A percentile compares a stretch with the other conserved stretches of the same genome.
These are phyloP conservation scores for Teleogryllus occipitalis DNA, from an alignment of 1,140 invertebrate genomes.

Conservation along the genomic window DNA sequence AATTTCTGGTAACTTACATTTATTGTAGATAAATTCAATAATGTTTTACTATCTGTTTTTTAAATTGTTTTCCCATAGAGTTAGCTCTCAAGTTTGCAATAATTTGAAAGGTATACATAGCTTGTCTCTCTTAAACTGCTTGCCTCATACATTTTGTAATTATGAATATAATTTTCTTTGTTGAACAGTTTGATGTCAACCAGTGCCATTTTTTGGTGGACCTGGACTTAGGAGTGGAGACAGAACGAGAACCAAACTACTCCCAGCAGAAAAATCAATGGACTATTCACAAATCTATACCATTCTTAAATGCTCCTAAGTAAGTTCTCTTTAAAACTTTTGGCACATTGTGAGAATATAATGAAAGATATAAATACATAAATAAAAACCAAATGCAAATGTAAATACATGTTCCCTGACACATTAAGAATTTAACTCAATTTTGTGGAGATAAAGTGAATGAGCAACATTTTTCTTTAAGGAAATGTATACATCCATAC, in stretches of 20 bases:
- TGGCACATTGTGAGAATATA: background rate
- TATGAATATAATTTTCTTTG: conserved; percentile 20
- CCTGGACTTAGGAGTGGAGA: conserved; percentile 64
- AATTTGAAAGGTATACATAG: background rate
- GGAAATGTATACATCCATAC: background rate
- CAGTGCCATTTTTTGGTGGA: conserved; percentile 82
- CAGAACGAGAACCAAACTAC: conserved; percentile 72
- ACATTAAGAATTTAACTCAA: background rate
- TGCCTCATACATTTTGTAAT: conserved; percentile 7
- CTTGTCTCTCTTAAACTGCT: background rate
- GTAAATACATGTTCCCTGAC: background rate
- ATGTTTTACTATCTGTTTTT: background rate
- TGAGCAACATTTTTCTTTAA: background rate
- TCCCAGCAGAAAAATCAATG: conserved; percentile 61
- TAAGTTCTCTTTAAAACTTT: conserved; percentile 30
- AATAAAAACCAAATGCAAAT: background rate
- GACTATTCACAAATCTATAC: conserved; percentile 59
- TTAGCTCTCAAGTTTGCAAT: no score
- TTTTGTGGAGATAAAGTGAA: background rate
- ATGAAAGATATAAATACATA: background rate
- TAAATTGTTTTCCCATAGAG: background rate
- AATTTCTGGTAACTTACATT: no score
- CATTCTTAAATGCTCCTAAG: conserved; percentile 70
- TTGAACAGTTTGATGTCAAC: conserved; percentile 60
- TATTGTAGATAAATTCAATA: no score